Percentiles rank a stretch among this genome's conserved stretches.
Evolutionary conservation across 2,888 invertebrate genomes (phyloP).

Genomic region (Microplitis manilae): DNA sequence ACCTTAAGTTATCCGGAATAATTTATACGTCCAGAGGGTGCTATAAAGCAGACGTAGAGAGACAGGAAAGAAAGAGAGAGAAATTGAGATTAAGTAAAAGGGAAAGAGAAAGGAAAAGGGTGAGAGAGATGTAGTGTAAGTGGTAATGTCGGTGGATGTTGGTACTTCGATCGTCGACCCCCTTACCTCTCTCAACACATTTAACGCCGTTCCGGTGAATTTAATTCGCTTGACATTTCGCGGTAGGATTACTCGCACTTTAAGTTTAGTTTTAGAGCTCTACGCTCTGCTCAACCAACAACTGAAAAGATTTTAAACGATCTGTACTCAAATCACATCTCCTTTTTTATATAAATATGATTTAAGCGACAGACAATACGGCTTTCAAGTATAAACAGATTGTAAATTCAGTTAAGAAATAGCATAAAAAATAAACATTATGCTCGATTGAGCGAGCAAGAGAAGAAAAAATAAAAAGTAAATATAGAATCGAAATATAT

Average conservation of each 20-base stretch:
- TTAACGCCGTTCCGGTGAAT: slow-evolving; percentile 51
- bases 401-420: too few species aligned
- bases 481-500: slow-evolving; percentile 10
- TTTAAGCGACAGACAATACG: too few species aligned
- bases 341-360: too few species aligned
- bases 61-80: not conserved
- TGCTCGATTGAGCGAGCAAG: not conserved
- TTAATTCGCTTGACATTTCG: slow-evolving; percentile 55
- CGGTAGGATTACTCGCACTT: slow-evolving; percentile 38
- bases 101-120: not conserved
- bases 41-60: slow-evolving; percentile 9
- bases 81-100: slow-evolving; percentile 3
- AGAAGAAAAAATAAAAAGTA: not conserved
- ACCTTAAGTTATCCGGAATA: not conserved
- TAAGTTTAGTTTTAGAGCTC: slow-evolving; percentile 46
- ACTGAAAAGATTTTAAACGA: slow-evolving; percentile 55
- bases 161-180: slow-evolving; percentile 22
- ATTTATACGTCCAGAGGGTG: slow-evolving; percentile 13
- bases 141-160: not conserved
- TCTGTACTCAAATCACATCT: slow-evolving; percentile 39
- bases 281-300: slow-evolving; percentile 37
- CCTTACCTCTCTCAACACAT: slow-evolving; percentile 41
- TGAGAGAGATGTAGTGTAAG: not conserved
- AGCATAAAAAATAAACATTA: too few species aligned
- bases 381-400: too few species aligned